phyloP scores from a whole-genome alignment of 1,140 invertebrate genomes.

The Neodiprion lecontei region DNA sequence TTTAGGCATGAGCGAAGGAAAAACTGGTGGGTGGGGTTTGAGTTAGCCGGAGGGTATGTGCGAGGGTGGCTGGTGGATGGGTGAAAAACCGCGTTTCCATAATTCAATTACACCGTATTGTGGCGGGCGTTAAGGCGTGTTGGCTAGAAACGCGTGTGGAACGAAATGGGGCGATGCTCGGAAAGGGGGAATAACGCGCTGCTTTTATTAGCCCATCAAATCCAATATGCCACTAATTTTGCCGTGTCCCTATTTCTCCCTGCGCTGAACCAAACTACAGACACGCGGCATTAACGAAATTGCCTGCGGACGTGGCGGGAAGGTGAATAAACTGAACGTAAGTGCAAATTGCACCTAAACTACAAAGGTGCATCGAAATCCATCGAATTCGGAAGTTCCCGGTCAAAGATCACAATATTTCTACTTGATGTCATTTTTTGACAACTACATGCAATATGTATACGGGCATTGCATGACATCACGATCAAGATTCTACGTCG shows the following conservation, averaged over 20 bases:
- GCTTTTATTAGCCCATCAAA: conserved; percentile 3
- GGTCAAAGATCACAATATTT: too few relatives aligned
- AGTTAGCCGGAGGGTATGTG: too few relatives aligned
- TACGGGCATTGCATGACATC: too few relatives aligned
- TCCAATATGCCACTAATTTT: conserved; percentile 7
- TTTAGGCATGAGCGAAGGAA: neutral
- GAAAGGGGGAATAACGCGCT: too few relatives aligned
- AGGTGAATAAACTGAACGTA: neutral
- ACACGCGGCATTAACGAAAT: neutral
- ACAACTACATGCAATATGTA: too few relatives aligned
- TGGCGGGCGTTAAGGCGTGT: neutral
- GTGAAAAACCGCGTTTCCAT: neutral
- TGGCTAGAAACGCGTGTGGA: too few relatives aligned
- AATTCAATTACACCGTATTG: conserved; percentile 7
- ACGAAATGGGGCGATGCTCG: too few relatives aligned
- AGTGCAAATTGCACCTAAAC: too few relatives aligned
- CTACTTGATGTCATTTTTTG: too few relatives aligned
- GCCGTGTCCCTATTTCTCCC: neutral
- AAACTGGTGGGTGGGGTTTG: neutral
- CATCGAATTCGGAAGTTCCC: too few relatives aligned
- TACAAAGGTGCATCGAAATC: too few relatives aligned
- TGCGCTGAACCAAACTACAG: neutral
- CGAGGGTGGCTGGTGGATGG: neutral
- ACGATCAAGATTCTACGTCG: too few relatives aligned
- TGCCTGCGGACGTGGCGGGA: neutral